These are phyloP conservation scores for Crotalus horridus DNA, from an alignment of 2,113 vertebrate genomes.

Conservation along the genomic window DNA sequence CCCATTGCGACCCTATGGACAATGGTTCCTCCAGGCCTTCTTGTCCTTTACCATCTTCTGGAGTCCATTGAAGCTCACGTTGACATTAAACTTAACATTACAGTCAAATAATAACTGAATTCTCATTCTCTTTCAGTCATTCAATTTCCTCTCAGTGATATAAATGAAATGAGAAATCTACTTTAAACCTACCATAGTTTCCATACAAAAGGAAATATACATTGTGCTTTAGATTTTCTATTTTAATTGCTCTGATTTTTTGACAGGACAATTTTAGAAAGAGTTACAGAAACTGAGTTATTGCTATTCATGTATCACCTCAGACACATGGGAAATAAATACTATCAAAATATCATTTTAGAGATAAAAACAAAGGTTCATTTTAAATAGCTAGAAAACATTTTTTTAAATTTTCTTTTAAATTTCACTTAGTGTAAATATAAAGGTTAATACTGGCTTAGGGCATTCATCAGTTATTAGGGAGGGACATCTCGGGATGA, in stretches of 20 bases:
- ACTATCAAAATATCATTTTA: background rate
- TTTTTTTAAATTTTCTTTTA: background rate
- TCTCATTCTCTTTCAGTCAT: background rate
- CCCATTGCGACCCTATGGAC: no score
- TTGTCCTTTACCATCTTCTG: no score
- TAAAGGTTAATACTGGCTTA: background rate
- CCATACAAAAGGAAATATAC: background rate
- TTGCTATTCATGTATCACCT: background rate
- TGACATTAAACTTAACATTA: background rate
- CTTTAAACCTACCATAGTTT: background rate
- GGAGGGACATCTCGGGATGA: no score
- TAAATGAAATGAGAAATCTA: background rate
- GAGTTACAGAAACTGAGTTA: background rate
- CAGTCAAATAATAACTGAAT: background rate
- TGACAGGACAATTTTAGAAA: background rate
- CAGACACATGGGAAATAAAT: background rate
- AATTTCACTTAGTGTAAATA: rapidly evolving
- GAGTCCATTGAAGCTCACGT: no score
- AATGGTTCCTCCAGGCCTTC: no score
- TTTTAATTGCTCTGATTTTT: background rate
- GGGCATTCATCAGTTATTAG: background rate
- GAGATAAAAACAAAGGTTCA: background rate
- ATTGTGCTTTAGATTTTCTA: background rate
- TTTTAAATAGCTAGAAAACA: background rate
- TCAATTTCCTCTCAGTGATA: background rate